Conservation (phyloP, 2,888 invertebrate species). For the Lumbricus terrestris region DNA sequence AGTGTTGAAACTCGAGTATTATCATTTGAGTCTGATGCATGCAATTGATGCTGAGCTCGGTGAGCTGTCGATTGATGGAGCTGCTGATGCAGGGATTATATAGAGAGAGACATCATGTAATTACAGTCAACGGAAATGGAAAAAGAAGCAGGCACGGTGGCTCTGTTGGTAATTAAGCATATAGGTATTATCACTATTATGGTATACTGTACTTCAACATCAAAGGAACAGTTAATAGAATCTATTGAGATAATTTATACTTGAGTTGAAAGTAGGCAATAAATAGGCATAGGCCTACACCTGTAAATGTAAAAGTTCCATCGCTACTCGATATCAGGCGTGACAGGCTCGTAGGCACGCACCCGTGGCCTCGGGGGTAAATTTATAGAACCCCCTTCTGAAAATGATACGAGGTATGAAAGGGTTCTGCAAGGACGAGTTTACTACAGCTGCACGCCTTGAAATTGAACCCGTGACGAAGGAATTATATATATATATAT, state of each 20-base stretch:
- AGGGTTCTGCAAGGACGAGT: no score
- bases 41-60: neutral
- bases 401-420: neutral
- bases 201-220: neutral
- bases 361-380: no score
- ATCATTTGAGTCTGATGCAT: neutral
- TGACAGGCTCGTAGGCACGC: neutral
- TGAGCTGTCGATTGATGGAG: neutral
- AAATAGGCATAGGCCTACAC: no score
- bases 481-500: no score
- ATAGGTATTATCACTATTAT: no score
- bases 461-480: no score
- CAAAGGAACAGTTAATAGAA: neutral
- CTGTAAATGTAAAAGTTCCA: neutral
- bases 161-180: neutral
- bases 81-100: neutral
- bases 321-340: neutral
- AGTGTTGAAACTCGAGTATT: no score
- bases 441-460: no score
- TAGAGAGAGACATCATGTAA: no score
- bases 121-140: no score
- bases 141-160: neutral
- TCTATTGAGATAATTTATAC: neutral
- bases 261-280: no score
- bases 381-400: neutral